Evolutionary conservation across 2,113 vertebrate genomes (phyloP).

Genomic region (Echinops telfairi): DNA sequence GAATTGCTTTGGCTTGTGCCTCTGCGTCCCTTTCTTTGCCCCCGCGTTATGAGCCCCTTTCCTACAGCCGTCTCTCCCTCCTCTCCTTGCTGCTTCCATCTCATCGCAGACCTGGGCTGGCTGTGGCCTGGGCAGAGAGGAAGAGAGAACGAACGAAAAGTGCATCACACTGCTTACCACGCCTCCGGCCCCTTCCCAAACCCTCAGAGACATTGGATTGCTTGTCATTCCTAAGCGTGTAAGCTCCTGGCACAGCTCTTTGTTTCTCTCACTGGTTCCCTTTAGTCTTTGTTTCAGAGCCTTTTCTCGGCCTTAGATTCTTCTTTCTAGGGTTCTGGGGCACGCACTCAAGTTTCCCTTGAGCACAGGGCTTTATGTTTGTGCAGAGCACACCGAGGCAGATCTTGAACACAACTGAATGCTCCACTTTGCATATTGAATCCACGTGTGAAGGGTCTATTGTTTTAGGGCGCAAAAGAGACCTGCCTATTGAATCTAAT

Average conservation of each 20-base stretch:
- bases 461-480: not conserved
- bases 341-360: not conserved
- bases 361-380: not conserved
- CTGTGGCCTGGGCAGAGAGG: too few species aligned
- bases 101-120: not conserved
- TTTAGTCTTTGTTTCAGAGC: not conserved
- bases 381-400: not conserved
- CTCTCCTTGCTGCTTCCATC: not conserved
- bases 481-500: too few species aligned
- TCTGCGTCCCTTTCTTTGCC: not conserved
- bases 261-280: not conserved
- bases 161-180: fast-evolving
- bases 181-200: not conserved
- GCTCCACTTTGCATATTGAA: not conserved
- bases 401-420: not conserved
- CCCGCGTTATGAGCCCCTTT: not conserved
- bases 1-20: not conserved
- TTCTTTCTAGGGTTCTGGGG: not conserved
- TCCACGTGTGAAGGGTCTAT: not conserved
- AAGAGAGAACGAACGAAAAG: not conserved
- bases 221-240: not conserved
- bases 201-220: not conserved
- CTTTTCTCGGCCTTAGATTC: not conserved
- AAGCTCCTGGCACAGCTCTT: not conserved
- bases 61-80: not conserved